Evolutionary conservation across 2,888 invertebrate genomes (phyloP).

Genomic region (Lottia gigantea): DNA sequence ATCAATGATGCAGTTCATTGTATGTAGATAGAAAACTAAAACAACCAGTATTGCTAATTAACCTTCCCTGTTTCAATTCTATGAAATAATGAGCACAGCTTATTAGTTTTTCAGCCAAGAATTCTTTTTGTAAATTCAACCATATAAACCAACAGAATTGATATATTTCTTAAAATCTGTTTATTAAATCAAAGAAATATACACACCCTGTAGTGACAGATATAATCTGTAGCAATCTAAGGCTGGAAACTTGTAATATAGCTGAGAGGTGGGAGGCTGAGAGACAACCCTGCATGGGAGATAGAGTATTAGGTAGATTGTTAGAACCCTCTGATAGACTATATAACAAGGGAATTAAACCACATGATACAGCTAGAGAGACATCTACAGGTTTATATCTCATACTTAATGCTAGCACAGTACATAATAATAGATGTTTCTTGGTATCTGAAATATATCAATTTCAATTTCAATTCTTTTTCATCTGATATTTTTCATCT

Average conservation of each 20-base stretch:
- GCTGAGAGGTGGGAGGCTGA: slow-evolving; percentile 49
- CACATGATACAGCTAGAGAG: slow-evolving; percentile 73
- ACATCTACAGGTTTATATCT: slow-evolving; percentile 73
- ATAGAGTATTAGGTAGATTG: slow-evolving; percentile 44
- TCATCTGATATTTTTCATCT: no score
- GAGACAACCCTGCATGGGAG: slow-evolving; percentile 42
- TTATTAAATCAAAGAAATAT: no score
- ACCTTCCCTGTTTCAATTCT: no score
- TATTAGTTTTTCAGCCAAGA: no score
- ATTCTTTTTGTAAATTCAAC: no score
- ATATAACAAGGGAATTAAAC: slow-evolving; percentile 71
- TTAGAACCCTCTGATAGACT: slow-evolving; percentile 63
- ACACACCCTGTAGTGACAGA: slow-evolving; percentile 72
- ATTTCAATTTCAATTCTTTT: no score
- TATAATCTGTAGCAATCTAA: slow-evolving; percentile 72
- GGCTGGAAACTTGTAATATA: slow-evolving; percentile 69
- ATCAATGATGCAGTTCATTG: no score
- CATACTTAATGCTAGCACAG: slow-evolving; percentile 73
- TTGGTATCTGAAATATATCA: slow-evolving; percentile 48
- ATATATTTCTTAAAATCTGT: no score
- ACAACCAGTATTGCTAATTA: no score
- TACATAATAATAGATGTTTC: slow-evolving; percentile 70
- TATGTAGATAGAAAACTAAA: no score
- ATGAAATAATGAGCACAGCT: no score
- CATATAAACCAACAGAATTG: no score